Conservation (phyloP, 2,113 vertebrate species). For the Bos indicus region DNA sequence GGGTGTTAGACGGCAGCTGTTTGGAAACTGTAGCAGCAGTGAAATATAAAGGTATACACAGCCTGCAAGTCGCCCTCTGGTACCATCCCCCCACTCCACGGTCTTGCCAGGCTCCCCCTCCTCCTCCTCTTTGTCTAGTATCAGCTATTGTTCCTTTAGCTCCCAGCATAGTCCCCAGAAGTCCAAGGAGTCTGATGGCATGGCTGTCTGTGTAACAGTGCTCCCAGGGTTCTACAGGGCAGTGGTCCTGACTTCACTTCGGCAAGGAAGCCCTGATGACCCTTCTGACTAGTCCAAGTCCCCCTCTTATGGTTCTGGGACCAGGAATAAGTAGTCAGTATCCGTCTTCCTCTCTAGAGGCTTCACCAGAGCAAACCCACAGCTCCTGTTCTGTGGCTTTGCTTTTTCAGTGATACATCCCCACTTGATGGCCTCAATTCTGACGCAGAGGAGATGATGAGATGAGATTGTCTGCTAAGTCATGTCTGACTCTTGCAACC, state of each 20-base stretch:
- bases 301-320: neutral
- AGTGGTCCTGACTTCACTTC: neutral
- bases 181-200: neutral
- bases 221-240: neutral
- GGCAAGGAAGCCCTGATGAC: neutral
- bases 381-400: neutral
- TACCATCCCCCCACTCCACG: neutral
- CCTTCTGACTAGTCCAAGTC: neutral
- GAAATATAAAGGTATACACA: neutral
- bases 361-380: neutral
- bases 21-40: rapidly evolving
- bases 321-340: neutral
- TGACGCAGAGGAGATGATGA: neutral
- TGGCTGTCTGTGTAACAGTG: neutral
- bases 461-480: neutral
- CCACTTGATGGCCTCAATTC: neutral
- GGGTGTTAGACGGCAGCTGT: neutral
- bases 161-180: neutral
- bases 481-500: neutral
- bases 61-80: neutral
- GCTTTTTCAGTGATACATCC: neutral
- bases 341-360: neutral
- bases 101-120: neutral
- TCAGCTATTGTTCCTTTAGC: neutral
- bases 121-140: neutral